These are phyloP conservation scores for Holotrichia oblita DNA, from an alignment of 1,140 invertebrate genomes.

Conservation along the genomic window DNA sequence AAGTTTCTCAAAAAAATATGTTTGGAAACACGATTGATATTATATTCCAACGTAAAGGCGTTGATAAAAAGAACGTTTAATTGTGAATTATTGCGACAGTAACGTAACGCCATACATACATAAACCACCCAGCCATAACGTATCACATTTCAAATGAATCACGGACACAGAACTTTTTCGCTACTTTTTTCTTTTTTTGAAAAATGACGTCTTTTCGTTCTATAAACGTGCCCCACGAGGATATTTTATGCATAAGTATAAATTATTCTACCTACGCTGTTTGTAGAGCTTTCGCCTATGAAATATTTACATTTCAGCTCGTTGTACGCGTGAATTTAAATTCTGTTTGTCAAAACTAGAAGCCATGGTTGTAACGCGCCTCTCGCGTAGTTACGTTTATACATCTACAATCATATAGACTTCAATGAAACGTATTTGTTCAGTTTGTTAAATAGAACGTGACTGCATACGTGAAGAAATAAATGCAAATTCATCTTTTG, in stretches of 20 bases:
- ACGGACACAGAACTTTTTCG: slow-evolving; percentile 11
- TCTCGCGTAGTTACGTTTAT: slow-evolving; percentile 8
- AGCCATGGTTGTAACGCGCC: slow-evolving; percentile 23
- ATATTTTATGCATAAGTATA: slow-evolving; percentile 47
- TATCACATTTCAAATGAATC: slow-evolving; percentile 20
- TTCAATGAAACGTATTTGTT: slow-evolving; percentile 24
- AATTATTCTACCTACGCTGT: slow-evolving; percentile 48
- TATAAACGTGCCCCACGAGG: slow-evolving; percentile 27
- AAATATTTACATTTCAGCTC: slow-evolving; percentile 50
- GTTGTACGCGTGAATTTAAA: slow-evolving; percentile 48
- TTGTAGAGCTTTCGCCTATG: slow-evolving; percentile 46
- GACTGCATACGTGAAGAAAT: slow-evolving; percentile 1
- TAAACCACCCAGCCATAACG: slow-evolving; percentile 7
- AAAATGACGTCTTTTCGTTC: slow-evolving; percentile 14
- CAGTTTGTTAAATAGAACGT: slow-evolving; percentile 5
- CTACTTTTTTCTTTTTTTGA: not conserved
- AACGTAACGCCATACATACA: not conserved
- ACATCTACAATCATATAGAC: slow-evolving; percentile 8
- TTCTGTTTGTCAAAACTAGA: slow-evolving; percentile 51
- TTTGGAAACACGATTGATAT: not conserved
- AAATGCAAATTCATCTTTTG: slow-evolving; percentile 10
- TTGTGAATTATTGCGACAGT: slow-evolving; percentile 13
- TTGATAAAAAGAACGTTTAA: slow-evolving; percentile 14
- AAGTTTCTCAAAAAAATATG: not conserved
- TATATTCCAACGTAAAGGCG: not conserved